Percentiles rank a stretch among this genome's conserved stretches.
Evolutionary conservation across 2,888 invertebrate species (phyloP).

Genomic region (Cheilosia urbana): DNA sequence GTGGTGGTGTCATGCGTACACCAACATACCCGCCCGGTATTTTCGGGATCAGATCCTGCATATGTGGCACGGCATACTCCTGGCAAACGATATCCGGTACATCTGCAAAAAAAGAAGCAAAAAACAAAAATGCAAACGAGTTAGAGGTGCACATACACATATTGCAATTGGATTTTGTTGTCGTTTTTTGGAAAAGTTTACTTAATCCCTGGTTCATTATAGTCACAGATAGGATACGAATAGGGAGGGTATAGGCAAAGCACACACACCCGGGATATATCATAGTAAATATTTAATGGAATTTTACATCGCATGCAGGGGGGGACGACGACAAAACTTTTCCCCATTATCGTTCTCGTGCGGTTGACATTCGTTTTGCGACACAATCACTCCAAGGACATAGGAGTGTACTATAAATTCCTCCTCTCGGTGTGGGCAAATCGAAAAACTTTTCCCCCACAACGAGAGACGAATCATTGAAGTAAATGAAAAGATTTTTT

Average conservation of each 20-base stretch:
- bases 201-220: slow-evolving; percentile 38
- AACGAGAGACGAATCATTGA: slow-evolving; percentile 42
- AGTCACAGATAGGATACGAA: background rate
- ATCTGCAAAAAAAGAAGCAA: slow-evolving; percentile 82
- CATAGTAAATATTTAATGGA: slow-evolving; percentile 69
- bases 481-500: slow-evolving; percentile 70
- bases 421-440: slow-evolving; percentile 36
- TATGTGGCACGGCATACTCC: slow-evolving; percentile 87
- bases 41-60: slow-evolving; percentile 84
- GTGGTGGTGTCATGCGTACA: slow-evolving; percentile 80
- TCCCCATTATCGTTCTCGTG: slow-evolving; percentile 38
- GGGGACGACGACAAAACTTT: slow-evolving; percentile 37
- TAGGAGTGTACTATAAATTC: slow-evolving; percentile 53
- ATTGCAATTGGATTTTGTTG: slow-evolving; percentile 38
- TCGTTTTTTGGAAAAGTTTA: slow-evolving; percentile 8
- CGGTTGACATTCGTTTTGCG: slow-evolving; percentile 54
- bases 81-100: slow-evolving; percentile 86
- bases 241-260: background rate
- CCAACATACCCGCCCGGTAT: slow-evolving; percentile 78
- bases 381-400: slow-evolving; percentile 68
- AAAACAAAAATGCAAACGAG: slow-evolving; percentile 17
- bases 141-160: slow-evolving; percentile 6
- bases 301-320: slow-evolving; percentile 46
- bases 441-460: slow-evolving; percentile 65
- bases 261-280: slow-evolving; percentile 2